phyloP scores from a whole-genome alignment of 2,113 vertebrate species.

The Rattus rattus region DNA sequence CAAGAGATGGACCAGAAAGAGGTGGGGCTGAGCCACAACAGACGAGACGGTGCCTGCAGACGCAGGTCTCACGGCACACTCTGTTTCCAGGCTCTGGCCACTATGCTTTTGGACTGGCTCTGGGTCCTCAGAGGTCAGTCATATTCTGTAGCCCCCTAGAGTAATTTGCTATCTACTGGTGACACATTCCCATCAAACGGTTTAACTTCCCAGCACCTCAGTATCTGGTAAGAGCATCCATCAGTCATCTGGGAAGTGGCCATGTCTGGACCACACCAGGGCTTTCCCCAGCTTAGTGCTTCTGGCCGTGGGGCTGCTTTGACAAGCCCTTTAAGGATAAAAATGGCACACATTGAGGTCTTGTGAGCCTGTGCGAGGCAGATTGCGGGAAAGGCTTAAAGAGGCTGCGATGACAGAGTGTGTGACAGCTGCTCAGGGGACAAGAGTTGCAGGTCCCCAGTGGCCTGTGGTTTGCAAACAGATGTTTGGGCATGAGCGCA shows the following conservation, averaged over 20 bases:
- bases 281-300: neutral
- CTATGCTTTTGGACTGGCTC: accelerated
- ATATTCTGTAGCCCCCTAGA: neutral
- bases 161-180: neutral
- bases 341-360: neutral
- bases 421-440: slow-evolving; percentile 46
- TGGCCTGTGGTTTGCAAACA: slow-evolving; percentile 44
- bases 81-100: neutral
- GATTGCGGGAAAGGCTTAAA: neutral
- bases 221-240: accelerated
- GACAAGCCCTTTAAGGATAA: slow-evolving; percentile 25
- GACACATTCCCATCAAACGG: neutral
- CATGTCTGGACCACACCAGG: neutral
- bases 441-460: neutral
- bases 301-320: neutral
- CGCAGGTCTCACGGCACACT: neutral
- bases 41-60: neutral
- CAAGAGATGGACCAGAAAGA: neutral
- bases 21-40: neutral
- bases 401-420: neutral
- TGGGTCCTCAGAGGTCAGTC: neutral
- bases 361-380: neutral
- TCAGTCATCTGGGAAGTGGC: neutral
- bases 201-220: neutral
- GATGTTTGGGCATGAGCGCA: slow-evolving; percentile 51